Conservation (phyloP, 2,113 vertebrate species). For the Epinephelus fuscoguttatus region DNA sequence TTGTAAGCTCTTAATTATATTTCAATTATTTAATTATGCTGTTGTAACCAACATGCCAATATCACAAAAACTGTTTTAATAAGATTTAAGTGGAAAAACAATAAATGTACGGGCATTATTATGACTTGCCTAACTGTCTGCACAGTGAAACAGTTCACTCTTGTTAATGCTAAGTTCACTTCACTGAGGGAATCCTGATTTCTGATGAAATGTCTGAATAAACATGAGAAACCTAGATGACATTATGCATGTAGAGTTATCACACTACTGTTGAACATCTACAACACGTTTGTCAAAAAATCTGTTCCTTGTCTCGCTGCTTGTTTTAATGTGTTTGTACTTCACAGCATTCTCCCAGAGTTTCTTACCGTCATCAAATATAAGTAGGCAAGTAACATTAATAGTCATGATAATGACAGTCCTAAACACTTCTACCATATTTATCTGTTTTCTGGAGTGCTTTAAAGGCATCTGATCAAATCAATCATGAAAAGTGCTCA, state of each 20-base stretch:
- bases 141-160: not conserved
- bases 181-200: not conserved
- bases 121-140: not conserved
- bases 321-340: not conserved
- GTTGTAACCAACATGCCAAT: no score
- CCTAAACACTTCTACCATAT: not conserved
- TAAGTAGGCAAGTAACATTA: not conserved
- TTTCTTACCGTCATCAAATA: not conserved
- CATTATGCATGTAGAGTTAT: not conserved
- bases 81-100: no score
- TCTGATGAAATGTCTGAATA: not conserved
- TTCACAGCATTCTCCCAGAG: not conserved
- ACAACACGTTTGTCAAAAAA: not conserved
- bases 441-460: not conserved
- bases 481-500: not conserved
- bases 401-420: not conserved
- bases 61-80: no score
- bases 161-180: not conserved
- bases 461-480: not conserved
- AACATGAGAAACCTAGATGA: not conserved
- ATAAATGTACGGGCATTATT: not conserved
- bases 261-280: not conserved
- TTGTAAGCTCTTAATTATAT: no score
- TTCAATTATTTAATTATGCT: no score
- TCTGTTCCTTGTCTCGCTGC: not conserved